phyloP scores from a whole-genome alignment of 2,113 vertebrate species.

The Emberiza fucata region DNA sequence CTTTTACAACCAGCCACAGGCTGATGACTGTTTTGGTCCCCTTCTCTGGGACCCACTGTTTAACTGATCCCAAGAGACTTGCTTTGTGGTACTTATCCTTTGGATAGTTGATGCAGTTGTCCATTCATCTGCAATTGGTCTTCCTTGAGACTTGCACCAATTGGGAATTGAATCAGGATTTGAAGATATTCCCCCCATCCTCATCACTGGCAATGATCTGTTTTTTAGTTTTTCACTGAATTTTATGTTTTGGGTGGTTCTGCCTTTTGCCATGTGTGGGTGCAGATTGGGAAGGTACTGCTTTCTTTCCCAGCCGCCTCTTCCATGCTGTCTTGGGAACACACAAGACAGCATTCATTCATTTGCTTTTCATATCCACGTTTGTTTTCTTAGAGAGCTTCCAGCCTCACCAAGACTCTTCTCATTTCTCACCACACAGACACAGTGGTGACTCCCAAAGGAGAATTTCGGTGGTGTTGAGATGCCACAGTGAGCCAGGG shows the following conservation, averaged over 20 bases:
- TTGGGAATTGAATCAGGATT: neutral
- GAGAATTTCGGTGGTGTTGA: neutral
- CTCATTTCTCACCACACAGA: neutral
- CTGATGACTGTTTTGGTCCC: neutral
- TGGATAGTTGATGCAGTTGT: neutral
- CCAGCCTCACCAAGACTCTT: neutral
- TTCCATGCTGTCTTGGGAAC: neutral
- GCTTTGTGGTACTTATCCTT: neutral
- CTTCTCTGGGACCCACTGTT: neutral
- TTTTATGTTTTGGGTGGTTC: neutral
- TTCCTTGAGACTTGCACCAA: neutral
- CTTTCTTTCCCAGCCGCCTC: neutral
- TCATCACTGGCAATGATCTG: rapidly evolving
- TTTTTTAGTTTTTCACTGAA: neutral
- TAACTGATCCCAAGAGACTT: neutral
- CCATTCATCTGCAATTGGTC: neutral
- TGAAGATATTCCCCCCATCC: rapidly evolving
- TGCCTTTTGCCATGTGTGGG: neutral
- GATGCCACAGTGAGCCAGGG: rapidly evolving
- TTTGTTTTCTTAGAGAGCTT: neutral
- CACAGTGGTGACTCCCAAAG: neutral
- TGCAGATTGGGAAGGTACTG: neutral
- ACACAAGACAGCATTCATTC: neutral
- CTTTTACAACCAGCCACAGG: neutral
- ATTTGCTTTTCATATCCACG: neutral